A percentile compares a stretch with the other conserved stretches of the same genome.
phyloP scores from a whole-genome alignment of 1,140 invertebrate species.

The Elysia chlorotica region DNA sequence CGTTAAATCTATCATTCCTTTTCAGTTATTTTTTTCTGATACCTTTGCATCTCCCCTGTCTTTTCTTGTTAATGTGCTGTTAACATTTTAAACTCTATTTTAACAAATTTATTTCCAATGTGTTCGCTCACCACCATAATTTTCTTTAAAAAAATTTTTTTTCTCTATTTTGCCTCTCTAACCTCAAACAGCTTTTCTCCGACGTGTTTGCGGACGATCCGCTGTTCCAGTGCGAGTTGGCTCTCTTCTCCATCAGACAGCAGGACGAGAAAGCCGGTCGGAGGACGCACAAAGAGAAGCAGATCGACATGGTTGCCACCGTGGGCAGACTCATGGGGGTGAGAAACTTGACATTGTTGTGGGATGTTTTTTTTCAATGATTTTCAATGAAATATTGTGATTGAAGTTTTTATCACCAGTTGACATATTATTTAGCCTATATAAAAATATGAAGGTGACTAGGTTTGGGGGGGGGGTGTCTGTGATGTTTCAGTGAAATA shows the following conservation, averaged over 20 bases:
- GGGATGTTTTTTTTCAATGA: background rate
- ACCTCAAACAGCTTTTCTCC: constrained; percentile 50
- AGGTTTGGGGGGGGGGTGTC: too few relatives aligned
- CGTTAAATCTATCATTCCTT: background rate
- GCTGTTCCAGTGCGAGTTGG: constrained; percentile 53
- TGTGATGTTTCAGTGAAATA: too few relatives aligned
- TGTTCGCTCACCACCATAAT: background rate
- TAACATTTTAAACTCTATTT: background rate
- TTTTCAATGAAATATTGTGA: background rate
- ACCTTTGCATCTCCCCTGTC: background rate
- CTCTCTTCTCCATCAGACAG: constrained; percentile 36
- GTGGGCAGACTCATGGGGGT: constrained; percentile 52
- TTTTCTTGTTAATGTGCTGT: background rate
- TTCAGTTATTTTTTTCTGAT: background rate
- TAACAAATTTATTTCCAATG: background rate
- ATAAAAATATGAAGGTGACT: too few relatives aligned
- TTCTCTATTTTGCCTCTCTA: background rate
- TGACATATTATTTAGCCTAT: too few relatives aligned
- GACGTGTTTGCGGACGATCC: constrained; percentile 58
- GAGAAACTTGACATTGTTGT: background rate
- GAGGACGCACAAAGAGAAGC: constrained; percentile 48
- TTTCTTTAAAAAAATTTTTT: background rate
- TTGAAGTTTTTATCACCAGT: background rate
- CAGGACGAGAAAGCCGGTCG: constrained; percentile 38
- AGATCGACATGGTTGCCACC: constrained; percentile 40